Evolutionary conservation across 2,888 invertebrate species (phyloP).

Genomic region (Eledona agricola): DNA sequence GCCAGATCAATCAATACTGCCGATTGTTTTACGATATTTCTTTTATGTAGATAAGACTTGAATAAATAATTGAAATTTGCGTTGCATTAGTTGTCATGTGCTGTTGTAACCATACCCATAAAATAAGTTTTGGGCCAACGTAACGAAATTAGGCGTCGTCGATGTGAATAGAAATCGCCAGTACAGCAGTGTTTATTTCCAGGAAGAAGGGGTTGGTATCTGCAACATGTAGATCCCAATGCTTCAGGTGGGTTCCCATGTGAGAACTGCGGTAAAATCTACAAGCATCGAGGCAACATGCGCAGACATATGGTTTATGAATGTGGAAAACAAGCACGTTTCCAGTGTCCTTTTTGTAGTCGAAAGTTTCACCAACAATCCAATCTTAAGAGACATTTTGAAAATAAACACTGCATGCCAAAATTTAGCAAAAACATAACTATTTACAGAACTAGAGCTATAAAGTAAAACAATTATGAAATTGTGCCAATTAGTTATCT

Average conservation of each 20-base stretch:
- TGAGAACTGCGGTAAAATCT: conserved; percentile 81
- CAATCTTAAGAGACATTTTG: conserved; percentile 62
- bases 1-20: conserved; percentile 13
- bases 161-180: conserved; percentile 47
- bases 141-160: conserved; percentile 43
- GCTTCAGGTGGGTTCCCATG: conserved; percentile 62
- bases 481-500: conserved; percentile 21
- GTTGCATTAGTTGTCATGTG: too few relatives aligned
- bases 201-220: conserved; percentile 57
- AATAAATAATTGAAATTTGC: conserved; percentile 20
- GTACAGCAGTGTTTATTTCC: conserved; percentile 62
- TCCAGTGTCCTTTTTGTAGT: conserved; percentile 62
- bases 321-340: conserved; percentile 62
- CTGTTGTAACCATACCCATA: conserved; percentile 13
- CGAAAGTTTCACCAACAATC: conserved; percentile 68
- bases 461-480: conserved; percentile 20
- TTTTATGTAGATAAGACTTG: conserved; percentile 12
- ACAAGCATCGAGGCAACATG: conserved; percentile 81
- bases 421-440: conserved; percentile 55
- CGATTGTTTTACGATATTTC: conserved; percentile 4
- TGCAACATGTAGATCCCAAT: conserved; percentile 53
- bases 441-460: conserved; percentile 49
- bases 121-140: conserved; percentile 41
- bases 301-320: conserved; percentile 77
- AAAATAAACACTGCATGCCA: conserved; percentile 56